A percentile compares a stretch with the other conserved stretches of the same genome.
Evolutionary conservation across 2,888 invertebrate species (phyloP).

Genomic region (Lasioglossum vierecki): DNA sequence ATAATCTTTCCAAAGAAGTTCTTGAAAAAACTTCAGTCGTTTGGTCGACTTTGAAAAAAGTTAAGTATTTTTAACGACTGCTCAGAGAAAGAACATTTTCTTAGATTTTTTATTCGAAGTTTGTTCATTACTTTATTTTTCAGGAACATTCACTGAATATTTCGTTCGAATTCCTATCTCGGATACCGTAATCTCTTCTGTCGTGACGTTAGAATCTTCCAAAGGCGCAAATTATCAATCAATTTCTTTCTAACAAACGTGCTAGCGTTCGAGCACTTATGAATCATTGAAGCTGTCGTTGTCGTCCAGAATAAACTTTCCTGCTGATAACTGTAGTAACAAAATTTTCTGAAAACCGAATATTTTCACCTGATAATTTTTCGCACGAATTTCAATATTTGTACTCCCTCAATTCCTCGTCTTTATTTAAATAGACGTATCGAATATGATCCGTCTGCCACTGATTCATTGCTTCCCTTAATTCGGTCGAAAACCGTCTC

Average conservation of each 20-base stretch:
- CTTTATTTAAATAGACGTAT: background rate
- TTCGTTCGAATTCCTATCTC: background rate
- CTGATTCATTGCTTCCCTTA: background rate
- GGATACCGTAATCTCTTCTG: background rate
- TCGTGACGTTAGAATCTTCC: background rate
- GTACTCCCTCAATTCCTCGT: background rate
- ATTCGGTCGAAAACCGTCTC: background rate
- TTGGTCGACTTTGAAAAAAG: background rate
- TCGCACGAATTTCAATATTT: background rate
- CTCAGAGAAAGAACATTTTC: background rate
- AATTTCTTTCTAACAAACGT: background rate
- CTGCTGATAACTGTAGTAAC: background rate
- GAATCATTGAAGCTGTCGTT: background rate
- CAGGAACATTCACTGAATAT: background rate
- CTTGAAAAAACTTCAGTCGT: background rate
- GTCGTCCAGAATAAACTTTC: background rate
- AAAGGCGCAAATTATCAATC: background rate
- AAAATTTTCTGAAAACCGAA: background rate
- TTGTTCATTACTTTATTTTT: background rate
- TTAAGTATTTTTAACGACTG: background rate
- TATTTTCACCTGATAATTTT: background rate
- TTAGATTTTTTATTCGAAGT: background rate
- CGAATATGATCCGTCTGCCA: background rate
- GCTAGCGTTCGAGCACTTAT: background rate
- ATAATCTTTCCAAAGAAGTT: background rate